A percentile compares a stretch with the other conserved stretches of the same genome.
Evolutionary conservation across 2,113 vertebrate species (phyloP).

Genomic region (Eulemur rufifrons): DNA sequence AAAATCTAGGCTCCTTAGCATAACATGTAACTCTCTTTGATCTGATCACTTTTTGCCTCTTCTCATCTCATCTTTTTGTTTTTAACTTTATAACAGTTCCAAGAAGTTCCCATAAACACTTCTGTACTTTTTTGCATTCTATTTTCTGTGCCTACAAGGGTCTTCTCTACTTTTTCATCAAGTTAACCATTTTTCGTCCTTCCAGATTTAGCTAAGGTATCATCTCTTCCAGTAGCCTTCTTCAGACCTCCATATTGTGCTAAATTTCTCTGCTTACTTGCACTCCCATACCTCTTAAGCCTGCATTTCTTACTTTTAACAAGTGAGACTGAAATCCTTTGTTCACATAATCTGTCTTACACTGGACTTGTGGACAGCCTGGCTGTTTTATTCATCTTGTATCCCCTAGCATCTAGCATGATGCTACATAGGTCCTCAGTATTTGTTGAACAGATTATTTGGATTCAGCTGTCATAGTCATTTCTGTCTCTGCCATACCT

Average conservation of each 20-base stretch:
- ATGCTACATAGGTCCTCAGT: neutral
- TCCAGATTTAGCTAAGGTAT: constrained; percentile 33
- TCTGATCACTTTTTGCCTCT: neutral
- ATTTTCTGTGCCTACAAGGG: neutral
- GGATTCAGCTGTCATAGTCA: neutral
- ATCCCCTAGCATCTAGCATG: neutral
- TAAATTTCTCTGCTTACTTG: constrained; percentile 24
- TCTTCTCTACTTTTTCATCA: neutral
- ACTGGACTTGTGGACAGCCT: neutral
- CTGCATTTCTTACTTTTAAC: constrained; percentile 29
- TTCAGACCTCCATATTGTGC: neutral
- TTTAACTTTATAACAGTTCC: constrained; percentile 39
- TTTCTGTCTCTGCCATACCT: neutral
- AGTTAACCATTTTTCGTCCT: constrained; percentile 32
- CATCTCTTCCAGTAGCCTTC: neutral
- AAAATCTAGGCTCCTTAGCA: neutral
- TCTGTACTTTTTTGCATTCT: neutral
- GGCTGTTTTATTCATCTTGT: neutral
- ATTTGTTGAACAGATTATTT: constrained; percentile 33
- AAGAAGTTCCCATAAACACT: neutral
- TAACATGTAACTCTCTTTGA: neutral
- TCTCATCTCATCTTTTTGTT: neutral
- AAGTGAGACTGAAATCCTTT: constrained; percentile 14
- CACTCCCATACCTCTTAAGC: neutral
- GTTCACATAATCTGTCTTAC: constrained; percentile 11